Conservation (phyloP, 2,797 vertebrate species). For the Serranus cabrilla region DNA sequence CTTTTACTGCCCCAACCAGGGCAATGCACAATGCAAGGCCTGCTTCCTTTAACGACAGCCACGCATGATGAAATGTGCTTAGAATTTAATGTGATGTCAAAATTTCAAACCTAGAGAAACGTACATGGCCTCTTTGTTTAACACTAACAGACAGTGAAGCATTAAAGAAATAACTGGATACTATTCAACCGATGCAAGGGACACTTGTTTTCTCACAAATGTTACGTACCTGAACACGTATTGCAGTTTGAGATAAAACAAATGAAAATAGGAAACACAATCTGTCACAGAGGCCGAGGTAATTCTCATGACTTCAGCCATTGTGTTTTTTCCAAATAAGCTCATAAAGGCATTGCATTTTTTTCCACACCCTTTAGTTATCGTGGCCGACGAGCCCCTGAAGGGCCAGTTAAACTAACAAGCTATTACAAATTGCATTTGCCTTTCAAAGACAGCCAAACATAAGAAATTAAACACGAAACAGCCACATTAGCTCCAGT, state of each 20-base stretch:
- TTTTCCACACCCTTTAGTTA: slow-evolving; percentile 54
- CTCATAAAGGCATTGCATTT: slow-evolving; percentile 63
- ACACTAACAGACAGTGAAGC: neutral
- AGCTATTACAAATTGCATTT: slow-evolving; percentile 72
- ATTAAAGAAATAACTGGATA: slow-evolving; percentile 25
- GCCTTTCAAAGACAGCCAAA: slow-evolving; percentile 70
- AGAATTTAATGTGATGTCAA: slow-evolving; percentile 40
- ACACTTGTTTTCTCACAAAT: neutral
- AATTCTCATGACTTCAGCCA: slow-evolving; percentile 32
- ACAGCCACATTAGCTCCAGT: slow-evolving; percentile 64
- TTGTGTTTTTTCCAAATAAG: slow-evolving; percentile 56
- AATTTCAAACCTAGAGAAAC: slow-evolving; percentile 3
- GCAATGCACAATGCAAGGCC: slow-evolving; percentile 40
- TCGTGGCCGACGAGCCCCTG: slow-evolving; percentile 42
- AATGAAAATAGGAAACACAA: neutral
- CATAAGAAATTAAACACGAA: slow-evolving; percentile 71
- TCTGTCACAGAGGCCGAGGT: neutral
- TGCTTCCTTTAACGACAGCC: slow-evolving; percentile 51
- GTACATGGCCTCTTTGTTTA: neutral
- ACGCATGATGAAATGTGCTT: slow-evolving; percentile 44
- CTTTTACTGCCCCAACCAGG: slow-evolving; percentile 61
- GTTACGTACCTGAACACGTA: neutral
- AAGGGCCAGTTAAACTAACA: slow-evolving; percentile 69
- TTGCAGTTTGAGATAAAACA: neutral
- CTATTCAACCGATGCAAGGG: slow-evolving; percentile 13